Evolutionary conservation across 2,797 vertebrate genomes (phyloP).

Genomic region (Phylloscopus collybita): DNA sequence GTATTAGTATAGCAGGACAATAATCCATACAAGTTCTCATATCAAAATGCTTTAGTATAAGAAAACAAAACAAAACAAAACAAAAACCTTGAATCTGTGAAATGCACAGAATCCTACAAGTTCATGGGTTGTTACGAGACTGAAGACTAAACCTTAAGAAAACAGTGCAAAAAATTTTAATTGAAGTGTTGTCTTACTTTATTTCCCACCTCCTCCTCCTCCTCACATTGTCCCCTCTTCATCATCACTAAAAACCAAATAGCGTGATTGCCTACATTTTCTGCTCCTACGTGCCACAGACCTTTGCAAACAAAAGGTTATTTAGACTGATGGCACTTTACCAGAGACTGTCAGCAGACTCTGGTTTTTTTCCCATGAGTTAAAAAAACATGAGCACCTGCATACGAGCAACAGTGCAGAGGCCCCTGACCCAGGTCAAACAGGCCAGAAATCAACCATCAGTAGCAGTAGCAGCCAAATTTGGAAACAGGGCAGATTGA

Average conservation of each 20-base stretch:
- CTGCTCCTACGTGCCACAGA: neutral
- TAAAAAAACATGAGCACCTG: neutral
- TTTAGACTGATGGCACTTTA: neutral
- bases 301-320: neutral
- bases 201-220: neutral
- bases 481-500: fast-evolving
- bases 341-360: neutral
- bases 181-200: neutral
- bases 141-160: neutral
- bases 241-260: neutral
- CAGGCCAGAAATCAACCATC: neutral
- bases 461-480: neutral
- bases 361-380: neutral
- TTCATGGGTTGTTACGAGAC: neutral
- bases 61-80: neutral
- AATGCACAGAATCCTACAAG: neutral
- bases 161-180: neutral
- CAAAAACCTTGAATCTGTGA: neutral
- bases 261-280: neutral
- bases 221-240: neutral
- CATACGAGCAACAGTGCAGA: neutral
- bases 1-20: neutral
- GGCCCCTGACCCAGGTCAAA: neutral
- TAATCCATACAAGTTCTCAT: neutral
- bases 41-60: neutral